Base-by-base conservation (phyloP, 2,888 invertebrate species). In the Cerastis leucographa region DNA sequence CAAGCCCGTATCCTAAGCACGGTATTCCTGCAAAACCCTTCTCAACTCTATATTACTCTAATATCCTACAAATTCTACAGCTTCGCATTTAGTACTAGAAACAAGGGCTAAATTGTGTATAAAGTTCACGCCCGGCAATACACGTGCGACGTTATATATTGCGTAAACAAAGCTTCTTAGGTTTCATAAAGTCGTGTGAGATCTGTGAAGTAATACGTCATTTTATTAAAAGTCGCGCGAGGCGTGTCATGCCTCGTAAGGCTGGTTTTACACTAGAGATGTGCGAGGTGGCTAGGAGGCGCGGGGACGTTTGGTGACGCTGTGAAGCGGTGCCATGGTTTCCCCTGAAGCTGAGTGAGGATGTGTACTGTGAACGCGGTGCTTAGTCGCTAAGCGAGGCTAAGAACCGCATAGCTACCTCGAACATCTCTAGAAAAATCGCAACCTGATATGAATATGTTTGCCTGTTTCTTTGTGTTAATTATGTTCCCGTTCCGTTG, bases 191-290 rank as follows among this genome's bases (percentile, higher is more conserved):
- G 78, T 86, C 62, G 76, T 78, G 70, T 29, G 29, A 76, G 62
- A 69, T 40, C 54, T 67, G 70, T 80, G 70, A 76, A 70, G 72
- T 73, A 56, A 86, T 74, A 71, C 56, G 64, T 88, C 64, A 88
- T 86, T 86, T 86, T 88, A 84, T 86, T 86, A 84, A 88, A 88
- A 56, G 54, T 74, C 40, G 54, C 35, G 40, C 67, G 42, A 78
- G 65, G 74, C 76, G 67, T 70, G 54, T 80, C 71, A 75, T 78
- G 74, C 61, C 19, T 70, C 35, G 29, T 29, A 29, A 29, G 1
- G 17, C 17, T 59, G 29, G 29, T 59, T 59, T 29, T 19, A 29
- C 29, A 59, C 65, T 17, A 64, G n/a, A n/a, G 1, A 42, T 42
- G 64, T 42, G 42, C 7, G 14, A 62, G 12, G 40, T 12, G 6